Evolutionary conservation across 2,113 vertebrate genomes (phyloP).

Genomic region (Carassius gibelio): DNA sequence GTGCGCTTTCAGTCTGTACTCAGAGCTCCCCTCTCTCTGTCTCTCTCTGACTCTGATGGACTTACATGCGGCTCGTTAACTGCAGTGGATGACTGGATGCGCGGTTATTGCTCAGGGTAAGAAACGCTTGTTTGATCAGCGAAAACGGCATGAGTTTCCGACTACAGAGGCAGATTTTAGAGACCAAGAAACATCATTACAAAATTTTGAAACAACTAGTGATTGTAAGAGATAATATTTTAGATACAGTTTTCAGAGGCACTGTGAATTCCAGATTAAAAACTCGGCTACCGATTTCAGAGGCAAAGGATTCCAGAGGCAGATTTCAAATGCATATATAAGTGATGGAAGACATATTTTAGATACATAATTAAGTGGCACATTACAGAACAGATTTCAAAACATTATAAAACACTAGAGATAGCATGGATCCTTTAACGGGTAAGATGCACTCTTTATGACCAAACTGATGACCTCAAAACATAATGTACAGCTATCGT

Average conservation of each 20-base stretch:
- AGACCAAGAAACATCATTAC: background rate
- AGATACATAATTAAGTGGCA: too few species aligned
- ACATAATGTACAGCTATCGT: background rate
- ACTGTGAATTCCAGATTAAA: background rate
- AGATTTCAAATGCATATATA: background rate
- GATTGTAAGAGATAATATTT: too few species aligned
- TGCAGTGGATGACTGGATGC: constrained; percentile 29
- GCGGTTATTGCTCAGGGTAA: constrained; percentile 44
- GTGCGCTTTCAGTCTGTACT: constrained; percentile 68
- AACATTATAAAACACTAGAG: background rate
- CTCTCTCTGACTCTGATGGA: constrained; percentile 55
- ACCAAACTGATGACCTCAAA: background rate
- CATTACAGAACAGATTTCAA: background rate
- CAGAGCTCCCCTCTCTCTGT: constrained; percentile 39
- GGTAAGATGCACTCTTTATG: background rate
- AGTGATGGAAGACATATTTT: background rate
- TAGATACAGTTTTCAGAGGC: background rate
- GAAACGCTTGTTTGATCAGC: constrained; percentile 36
- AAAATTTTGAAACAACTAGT: background rate
- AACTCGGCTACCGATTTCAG: background rate
- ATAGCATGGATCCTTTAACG: background rate
- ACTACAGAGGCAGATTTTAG: background rate
- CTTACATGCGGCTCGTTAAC: constrained; percentile 13
- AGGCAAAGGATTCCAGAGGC: background rate
- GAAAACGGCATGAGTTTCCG: background rate